Conservation (phyloP, 2,113 vertebrate genomes). For the Indicator indicator region DNA sequence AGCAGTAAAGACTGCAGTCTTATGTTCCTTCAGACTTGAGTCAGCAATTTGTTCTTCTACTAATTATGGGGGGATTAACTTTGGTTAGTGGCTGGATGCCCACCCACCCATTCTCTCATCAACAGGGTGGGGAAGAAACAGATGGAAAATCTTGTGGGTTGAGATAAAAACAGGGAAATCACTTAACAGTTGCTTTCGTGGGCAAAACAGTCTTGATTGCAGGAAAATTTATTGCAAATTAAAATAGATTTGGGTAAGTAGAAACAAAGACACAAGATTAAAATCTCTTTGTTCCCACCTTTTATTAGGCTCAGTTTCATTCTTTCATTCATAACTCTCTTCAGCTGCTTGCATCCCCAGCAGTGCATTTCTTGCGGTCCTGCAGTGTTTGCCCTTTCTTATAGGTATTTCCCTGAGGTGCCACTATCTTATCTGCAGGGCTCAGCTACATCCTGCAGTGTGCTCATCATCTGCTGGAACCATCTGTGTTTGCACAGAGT, state of each 20-base stretch:
- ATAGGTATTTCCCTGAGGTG: background rate
- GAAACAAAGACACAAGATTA: background rate
- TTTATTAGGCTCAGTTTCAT: background rate
- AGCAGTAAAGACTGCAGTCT: background rate
- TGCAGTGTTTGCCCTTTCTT: background rate
- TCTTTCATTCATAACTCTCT: background rate
- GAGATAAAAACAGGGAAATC: background rate
- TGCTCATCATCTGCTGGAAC: background rate
- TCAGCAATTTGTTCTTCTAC: background rate
- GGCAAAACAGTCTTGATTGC: background rate
- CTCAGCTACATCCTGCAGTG: background rate
- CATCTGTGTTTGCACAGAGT: accelerated
- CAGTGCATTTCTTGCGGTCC: background rate
- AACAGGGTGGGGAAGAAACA: background rate
- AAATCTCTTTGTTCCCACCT: accelerated
- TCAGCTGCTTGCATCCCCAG: background rate
- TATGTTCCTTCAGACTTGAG: background rate
- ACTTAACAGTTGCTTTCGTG: background rate
- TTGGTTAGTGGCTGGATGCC: background rate
- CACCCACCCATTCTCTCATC: background rate
- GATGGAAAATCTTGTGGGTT: background rate
- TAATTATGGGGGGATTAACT: background rate
- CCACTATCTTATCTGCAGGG: background rate
- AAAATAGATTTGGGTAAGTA: background rate
- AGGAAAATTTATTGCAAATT: background rate